These are phyloP conservation scores for Pantala flavescens DNA, from an alignment of 1,140 invertebrate species.

Conservation along the genomic window DNA sequence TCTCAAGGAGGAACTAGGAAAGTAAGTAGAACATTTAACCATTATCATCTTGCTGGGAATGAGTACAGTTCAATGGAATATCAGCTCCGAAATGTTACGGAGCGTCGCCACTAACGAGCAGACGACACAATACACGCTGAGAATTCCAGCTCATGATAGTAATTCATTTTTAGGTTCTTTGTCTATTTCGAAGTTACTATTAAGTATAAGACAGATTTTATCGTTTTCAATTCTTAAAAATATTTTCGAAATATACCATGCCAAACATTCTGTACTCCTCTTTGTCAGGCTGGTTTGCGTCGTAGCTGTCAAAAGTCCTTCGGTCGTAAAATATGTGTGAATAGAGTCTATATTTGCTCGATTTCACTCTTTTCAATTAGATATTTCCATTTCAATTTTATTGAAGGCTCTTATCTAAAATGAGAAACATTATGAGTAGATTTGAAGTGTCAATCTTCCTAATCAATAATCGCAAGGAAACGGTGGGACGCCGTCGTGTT, in stretches of 20 bases:
- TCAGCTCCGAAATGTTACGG: neutral
- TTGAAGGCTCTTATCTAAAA: too few relatives aligned
- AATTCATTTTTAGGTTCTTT: too few relatives aligned
- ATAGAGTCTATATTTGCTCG: too few relatives aligned
- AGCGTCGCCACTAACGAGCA: neutral
- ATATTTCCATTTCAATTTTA: too few relatives aligned
- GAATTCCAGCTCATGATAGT: too few relatives aligned
- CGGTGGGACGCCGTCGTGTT: conserved; percentile 1
- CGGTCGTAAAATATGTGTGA: neutral
- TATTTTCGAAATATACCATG: too few relatives aligned
- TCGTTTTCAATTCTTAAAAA: too few relatives aligned
- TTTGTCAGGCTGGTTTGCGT: neutral
- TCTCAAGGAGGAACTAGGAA: conserved; percentile 98
- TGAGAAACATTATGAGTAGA: neutral
- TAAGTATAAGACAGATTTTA: too few relatives aligned
- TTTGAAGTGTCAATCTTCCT: conserved; percentile 1
- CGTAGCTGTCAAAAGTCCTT: neutral
- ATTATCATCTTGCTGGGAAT: neutral
- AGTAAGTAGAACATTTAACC: conserved; percentile 62
- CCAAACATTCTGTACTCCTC: neutral
- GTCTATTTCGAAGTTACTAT: too few relatives aligned
- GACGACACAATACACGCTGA: neutral
- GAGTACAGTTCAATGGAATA: neutral
- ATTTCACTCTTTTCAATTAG: too few relatives aligned
- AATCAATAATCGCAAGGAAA: conserved; percentile 2